phyloP scores from a whole-genome alignment of 2,888 invertebrate genomes.

The Xestia rhomboidea region DNA sequence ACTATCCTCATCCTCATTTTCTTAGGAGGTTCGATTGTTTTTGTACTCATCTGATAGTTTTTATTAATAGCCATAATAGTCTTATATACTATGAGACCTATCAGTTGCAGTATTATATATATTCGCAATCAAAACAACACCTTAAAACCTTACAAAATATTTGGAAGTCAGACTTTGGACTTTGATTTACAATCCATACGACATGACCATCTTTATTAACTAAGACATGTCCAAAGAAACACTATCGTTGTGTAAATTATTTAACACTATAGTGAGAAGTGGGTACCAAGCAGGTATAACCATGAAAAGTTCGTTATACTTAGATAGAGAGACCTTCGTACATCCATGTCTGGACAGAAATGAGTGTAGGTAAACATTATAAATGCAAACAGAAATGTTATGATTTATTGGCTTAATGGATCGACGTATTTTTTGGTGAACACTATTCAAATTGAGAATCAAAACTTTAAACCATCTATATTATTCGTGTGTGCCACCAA shows the following conservation, averaged over 20 bases:
- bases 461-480: background rate
- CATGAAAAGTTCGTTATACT: slow-evolving; percentile 47
- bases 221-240: slow-evolving; percentile 16
- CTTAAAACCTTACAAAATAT: background rate
- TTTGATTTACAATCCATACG: slow-evolving; percentile 13
- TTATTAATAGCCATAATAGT: background rate
- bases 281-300: slow-evolving; percentile 20
- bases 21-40: background rate
- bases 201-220: slow-evolving; percentile 6
- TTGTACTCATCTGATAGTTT: background rate
- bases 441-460: slow-evolving; percentile 21
- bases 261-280: slow-evolving; percentile 47
- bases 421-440: slow-evolving; percentile 2
- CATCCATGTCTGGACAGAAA: slow-evolving; percentile 12
- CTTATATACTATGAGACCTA: background rate
- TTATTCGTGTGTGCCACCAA: background rate
- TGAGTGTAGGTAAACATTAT: slow-evolving; percentile 11
- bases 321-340: slow-evolving; percentile 32
- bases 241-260: slow-evolving; percentile 27
- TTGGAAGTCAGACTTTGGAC: background rate
- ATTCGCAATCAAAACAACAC: slow-evolving; percentile 11
- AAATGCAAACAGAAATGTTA: slow-evolving; percentile 5
- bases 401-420: slow-evolving; percentile 14
- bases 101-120: background rate
- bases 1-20: background rate